Evolutionary conservation across 2,113 vertebrate genomes (phyloP).

Genomic region (Dasyurus viverrinus): DNA sequence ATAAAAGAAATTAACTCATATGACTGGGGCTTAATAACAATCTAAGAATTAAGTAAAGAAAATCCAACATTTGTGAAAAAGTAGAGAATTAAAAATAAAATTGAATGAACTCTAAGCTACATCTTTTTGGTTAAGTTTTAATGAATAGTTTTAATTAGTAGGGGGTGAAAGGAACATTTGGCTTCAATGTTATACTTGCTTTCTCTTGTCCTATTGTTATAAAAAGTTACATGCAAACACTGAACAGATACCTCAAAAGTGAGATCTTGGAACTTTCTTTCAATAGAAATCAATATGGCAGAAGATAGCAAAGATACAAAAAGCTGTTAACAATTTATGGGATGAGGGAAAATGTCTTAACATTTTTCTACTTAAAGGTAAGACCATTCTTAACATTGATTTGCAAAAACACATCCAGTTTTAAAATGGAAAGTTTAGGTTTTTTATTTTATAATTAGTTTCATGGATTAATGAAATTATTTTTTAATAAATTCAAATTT

Average conservation of each 20-base stretch:
- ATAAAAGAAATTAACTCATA: accelerated
- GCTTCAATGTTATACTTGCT: accelerated
- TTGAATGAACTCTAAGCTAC: accelerated
- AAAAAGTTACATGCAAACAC: neutral
- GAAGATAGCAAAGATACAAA: no score
- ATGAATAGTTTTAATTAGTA: neutral
- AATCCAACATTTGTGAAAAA: neutral
- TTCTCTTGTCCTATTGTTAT: neutral
- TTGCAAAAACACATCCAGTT: neutral
- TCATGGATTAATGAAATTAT: neutral
- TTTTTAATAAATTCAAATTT: neutral
- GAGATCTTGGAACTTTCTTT: neutral
- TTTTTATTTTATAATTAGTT: neutral
- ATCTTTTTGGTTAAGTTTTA: neutral
- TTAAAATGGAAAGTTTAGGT: neutral
- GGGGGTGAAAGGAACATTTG: neutral
- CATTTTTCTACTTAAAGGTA: neutral
- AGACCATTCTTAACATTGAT: neutral
- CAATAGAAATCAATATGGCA: neutral
- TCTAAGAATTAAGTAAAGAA: neutral
- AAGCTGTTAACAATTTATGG: neutral
- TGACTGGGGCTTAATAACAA: neutral
- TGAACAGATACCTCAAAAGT: accelerated
- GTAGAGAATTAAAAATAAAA: neutral
- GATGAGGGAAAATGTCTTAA: accelerated